These are phyloP conservation scores for Aegithalos caudatus DNA, from an alignment of 2,113 vertebrate genomes.

Conservation along the genomic window DNA sequence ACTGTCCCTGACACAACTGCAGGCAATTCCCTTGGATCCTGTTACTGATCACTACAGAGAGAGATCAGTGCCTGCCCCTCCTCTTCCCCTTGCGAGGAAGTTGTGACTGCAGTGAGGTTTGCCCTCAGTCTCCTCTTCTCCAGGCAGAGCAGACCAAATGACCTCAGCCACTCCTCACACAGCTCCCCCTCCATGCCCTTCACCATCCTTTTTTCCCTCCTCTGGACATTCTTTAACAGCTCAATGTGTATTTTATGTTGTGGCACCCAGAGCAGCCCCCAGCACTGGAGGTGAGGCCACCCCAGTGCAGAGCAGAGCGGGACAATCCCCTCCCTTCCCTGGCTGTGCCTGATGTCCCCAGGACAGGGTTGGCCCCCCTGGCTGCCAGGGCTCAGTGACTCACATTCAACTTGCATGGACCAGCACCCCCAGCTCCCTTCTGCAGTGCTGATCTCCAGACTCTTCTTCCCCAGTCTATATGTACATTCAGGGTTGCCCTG, in stretches of 20 bases:
- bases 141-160: not conserved
- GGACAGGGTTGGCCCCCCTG: not conserved
- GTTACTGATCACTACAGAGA: not conserved
- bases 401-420: rapidly evolving
- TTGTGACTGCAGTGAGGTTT: rapidly evolving
- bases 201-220: not conserved
- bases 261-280: not conserved
- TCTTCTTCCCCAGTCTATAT: rapidly evolving
- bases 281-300: not conserved
- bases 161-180: not conserved
- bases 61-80: not conserved
- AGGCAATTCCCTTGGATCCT: not conserved
- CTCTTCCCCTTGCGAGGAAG: not conserved
- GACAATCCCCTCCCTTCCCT: not conserved
- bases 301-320: not conserved
- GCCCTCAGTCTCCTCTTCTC: not conserved
- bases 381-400: not conserved
- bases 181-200: not conserved
- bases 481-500: not conserved
- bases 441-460: not conserved
- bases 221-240: not conserved
- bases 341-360: not conserved
- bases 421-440: not conserved
- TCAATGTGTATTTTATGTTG: rapidly evolving
- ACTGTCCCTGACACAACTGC: rapidly evolving